A percentile compares a stretch with the other conserved stretches of the same genome.
Evolutionary conservation across 2,797 vertebrate species (phyloP).

Genomic region (Choloepus didactylus): DNA sequence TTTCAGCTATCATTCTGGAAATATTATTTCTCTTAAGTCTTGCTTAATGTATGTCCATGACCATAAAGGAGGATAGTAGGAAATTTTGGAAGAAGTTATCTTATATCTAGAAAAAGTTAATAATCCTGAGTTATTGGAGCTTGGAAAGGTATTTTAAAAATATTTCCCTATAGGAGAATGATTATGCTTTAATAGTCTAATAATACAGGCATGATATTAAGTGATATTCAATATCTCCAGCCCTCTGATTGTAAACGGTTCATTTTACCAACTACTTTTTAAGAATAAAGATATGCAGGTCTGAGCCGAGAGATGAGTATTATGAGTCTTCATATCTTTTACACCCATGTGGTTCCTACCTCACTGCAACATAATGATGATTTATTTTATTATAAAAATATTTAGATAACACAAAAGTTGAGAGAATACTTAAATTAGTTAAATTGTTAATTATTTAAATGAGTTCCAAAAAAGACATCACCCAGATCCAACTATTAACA

Average conservation of each 20-base stretch:
- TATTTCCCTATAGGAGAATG: not conserved
- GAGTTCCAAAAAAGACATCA: not conserved
- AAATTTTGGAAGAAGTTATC: not conserved
- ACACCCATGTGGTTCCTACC: not conserved
- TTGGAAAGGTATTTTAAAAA: conserved; percentile 3
- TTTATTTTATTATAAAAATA: conserved; percentile 1
- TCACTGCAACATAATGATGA: not conserved
- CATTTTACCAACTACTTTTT: conserved; percentile 7
- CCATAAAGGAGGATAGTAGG: not conserved
- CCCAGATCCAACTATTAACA: not conserved
- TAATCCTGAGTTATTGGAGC: not conserved
- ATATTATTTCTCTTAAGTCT: conserved; percentile 34
- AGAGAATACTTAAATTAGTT: not conserved
- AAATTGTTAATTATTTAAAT: not conserved
- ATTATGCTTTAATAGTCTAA: not conserved
- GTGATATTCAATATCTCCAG: conserved; percentile 19
- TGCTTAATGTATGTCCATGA: not conserved
- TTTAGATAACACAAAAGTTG: not conserved
- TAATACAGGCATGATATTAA: conserved; percentile 54
- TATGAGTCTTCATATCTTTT: not conserved
- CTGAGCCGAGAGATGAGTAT: not conserved
- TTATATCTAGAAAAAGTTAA: not conserved
- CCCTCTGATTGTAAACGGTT: not conserved
- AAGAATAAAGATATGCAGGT: not conserved
- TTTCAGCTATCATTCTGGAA: not conserved